Evolutionary conservation across 2,113 vertebrate species (phyloP), one percentile per base, ranked within the genome.

Genomic region (Elaphurus davidianus): DNA sequence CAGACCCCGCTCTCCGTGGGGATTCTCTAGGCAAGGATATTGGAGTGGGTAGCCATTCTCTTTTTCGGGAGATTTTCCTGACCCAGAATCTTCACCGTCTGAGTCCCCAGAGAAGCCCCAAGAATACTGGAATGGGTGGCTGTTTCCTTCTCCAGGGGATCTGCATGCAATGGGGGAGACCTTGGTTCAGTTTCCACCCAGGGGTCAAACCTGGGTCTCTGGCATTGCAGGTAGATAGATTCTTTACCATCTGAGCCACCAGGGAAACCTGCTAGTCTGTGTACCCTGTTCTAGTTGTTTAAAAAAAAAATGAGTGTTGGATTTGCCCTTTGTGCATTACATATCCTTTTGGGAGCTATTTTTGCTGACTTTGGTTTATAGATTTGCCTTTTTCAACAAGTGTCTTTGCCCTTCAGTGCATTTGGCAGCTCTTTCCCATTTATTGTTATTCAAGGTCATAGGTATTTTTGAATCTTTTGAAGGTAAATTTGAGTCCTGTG

Each of bases 261-360:
- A 76, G 23, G 71, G 71, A 76, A 76, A 14, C 6, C 40, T 43
- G 36, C 40, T 43, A 50, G 10, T 8, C 13, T 50, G 5, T 50
- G 28, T 6, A 2, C 1, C 1, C 50, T 28, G 1, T 40, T 57
- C 7, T 17, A 17, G 50, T 8, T 5, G 0, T 40, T 60, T 60
- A 47, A 62, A 1, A 50, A n/a, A 76, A 76, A 45, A 45, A 76
- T 11, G 11, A 27, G 2, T 40, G 7, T 6, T 88, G 59, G 9
- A 23, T n/a, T 59, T 30, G 27, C 7, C 17, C 12, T 57, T 50
- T 28, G 47, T 27, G 7, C 1, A 33, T 52, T 28, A 2, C 2
- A 40, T 5, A 43, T 89, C 25, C 7, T 76, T 88, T 62, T 2
- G 60, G 57, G 67, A 40, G 0, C 2, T 4, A 2, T 36, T 52